Evolutionary conservation across 2,113 vertebrate species (phyloP).

Genomic region (Poicephalus meyeri): DNA sequence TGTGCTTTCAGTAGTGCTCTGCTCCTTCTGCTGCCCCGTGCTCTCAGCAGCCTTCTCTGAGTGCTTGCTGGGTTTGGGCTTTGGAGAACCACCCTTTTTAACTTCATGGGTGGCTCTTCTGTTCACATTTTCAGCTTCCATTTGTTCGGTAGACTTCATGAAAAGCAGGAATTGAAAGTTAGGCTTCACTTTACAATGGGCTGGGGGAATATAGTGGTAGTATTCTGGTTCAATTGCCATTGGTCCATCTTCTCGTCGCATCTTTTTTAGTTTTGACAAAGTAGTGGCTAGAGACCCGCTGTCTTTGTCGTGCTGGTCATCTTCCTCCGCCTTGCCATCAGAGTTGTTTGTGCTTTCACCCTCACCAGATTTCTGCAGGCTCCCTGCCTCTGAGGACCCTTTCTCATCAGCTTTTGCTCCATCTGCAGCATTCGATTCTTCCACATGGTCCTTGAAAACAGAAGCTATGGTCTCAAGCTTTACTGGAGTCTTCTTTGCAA

Average conservation of each 20-base stretch:
- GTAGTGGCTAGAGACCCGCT: constrained; percentile 86
- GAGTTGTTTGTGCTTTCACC: constrained; percentile 72
- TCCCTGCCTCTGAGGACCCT: constrained; percentile 62
- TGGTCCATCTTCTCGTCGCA: constrained; percentile 91
- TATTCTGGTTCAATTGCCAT: constrained; percentile 89
- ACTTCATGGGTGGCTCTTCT: constrained; percentile 50
- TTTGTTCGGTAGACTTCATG: constrained; percentile 94
- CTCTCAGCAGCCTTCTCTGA: constrained; percentile 46
- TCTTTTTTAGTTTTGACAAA: constrained; percentile 94
- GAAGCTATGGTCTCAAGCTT: constrained; percentile 95
- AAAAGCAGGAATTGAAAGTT: constrained; percentile 97
- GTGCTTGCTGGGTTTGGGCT: constrained; percentile 74
- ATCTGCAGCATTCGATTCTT: constrained; percentile 83
- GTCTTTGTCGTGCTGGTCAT: constrained; percentile 81
- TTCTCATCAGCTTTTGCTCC: constrained; percentile 82
- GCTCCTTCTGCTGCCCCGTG: constrained; percentile 58
- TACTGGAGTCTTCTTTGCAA: constrained; percentile 94
- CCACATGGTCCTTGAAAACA: constrained; percentile 90
- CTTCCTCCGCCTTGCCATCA: constrained; percentile 69
- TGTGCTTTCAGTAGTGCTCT: constrained; percentile 13
- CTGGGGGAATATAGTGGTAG: constrained; percentile 96
- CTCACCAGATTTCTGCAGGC: constrained; percentile 70
- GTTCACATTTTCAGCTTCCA: constrained; percentile 70
- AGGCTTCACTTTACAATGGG: constrained; percentile 96
- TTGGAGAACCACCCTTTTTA: constrained; percentile 71